These are phyloP conservation scores for Mesitornis unicolor DNA, from an alignment of 2,113 vertebrate species.

Conservation along the genomic window DNA sequence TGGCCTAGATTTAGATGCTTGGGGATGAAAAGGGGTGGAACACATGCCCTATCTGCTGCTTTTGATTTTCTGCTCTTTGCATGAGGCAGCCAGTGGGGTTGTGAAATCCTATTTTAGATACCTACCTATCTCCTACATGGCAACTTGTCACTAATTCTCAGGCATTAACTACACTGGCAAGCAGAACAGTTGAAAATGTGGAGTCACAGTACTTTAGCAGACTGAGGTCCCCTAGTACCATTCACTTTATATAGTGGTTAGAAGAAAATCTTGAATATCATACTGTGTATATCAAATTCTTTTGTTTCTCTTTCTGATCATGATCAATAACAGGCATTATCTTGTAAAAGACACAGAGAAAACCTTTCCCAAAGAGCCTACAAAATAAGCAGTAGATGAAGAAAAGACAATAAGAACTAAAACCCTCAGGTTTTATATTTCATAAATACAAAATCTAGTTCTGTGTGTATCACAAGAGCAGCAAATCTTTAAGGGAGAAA, in stretches of 20 bases:
- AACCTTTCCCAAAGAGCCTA: background rate
- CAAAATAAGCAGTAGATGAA: background rate
- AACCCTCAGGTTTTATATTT: background rate
- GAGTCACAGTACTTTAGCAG: background rate
- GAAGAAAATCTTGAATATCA: background rate
- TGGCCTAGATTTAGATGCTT: background rate
- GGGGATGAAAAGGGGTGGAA: background rate
- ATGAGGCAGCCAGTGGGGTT: background rate
- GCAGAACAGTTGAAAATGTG: background rate
- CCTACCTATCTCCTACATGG: background rate
- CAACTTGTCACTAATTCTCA: background rate
- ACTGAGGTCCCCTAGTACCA: background rate
- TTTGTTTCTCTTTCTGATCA: background rate
- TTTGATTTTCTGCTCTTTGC: background rate
- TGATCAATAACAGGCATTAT: background rate
- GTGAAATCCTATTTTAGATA: background rate
- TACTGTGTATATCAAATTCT: background rate
- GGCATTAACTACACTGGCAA: background rate
- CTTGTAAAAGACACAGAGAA: background rate
- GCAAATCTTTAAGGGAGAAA: background rate
- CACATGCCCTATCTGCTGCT: background rate
- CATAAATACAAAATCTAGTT: background rate
- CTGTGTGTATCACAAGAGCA: background rate
- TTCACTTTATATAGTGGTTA: background rate
- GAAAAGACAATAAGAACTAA: background rate